Evolutionary conservation across 1,140 invertebrate species (phyloP), one percentile per base, ranked within the genome.

Genomic region (Megalopta genalis): DNA sequence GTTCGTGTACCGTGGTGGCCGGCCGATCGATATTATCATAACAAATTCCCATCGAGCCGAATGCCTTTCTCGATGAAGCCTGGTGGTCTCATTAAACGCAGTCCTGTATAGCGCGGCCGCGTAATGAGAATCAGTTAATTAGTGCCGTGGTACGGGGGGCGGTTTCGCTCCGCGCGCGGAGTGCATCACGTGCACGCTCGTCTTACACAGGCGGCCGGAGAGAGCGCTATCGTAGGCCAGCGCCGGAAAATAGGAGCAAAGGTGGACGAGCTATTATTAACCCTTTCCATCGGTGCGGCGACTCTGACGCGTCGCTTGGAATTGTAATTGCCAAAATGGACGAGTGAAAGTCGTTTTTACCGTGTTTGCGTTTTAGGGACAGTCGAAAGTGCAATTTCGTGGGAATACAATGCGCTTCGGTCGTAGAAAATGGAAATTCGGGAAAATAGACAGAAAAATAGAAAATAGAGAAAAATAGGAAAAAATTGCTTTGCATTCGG

Each of bases 111-210:
- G 85, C 86, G 87, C 85, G 84, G 87, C 90, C 88, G 86, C 87
- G 87, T 90, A 91, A 92, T 91, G 91, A 92, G 90, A 90, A 90
- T 88, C 87, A 89, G 90, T 92, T 91, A 92, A 92, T 92, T 91
- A 90, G 90, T 90, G 88, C 85, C 84, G 71, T 72, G 68, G 78
- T 77, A 78, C 81, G 77, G 84, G 77, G 84, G 77, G 77, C 64
- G 77, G 84, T 80, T 86, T 86, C 85, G 77, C 82, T 76, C 62
- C 60, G 69, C 81, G 84, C 66, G 67, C 63, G 59, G 27, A 81
- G 80, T 66, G 77, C 84, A 82, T 81, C 85, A 62, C 60, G 67
- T 74, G 75, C 72, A 79, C 57, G 77, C 71, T 49, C 73, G 78
- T 65, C 78, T 85, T 84, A 85, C 78, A 65, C 69, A 32, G 62